Evolutionary conservation across 2,113 vertebrate genomes (phyloP), one percentile per base, ranked within the genome.

Genomic region (Promerops cafer): DNA sequence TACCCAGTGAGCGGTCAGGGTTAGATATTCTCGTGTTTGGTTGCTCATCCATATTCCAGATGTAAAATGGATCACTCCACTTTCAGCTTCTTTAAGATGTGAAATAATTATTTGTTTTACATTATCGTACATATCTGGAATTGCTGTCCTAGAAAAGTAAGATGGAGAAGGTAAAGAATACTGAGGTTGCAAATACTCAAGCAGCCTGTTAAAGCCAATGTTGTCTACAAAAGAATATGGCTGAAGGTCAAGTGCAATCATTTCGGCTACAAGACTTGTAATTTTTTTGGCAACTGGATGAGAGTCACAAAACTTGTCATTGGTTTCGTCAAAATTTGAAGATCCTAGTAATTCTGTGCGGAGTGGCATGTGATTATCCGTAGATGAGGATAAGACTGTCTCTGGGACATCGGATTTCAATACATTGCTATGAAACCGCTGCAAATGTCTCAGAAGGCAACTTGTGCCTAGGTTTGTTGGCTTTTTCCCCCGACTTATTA

Each of bases 211-310:
- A 89, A 99, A 98, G 96, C 99, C 99, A 93, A 99, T 91, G 44
- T 98, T 99, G 98, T 99, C 99, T 92, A 99, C 99, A 95, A 99
- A 93, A 66, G 99, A 98, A 96, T 99, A 99, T 95, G 99, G 99
- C 98, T 99, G 99, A 94, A 99, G 99, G 97, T 99, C 99, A 97
- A 99, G 98, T 98, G 99, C 99, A 97, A 99, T 99, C 99, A 99
- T 99, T 98, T 99, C 99, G 3, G 99, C 99, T 53, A 99, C 96
- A 93, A 99, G 99, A 98, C 98, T 99, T 79, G 99, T 99, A 91
- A 99, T 99, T 98, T 99, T 99, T 99, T 99, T 99, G 98, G 99
- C 99, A 98, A 99, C 98, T 82, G 99, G 99, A 97, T 99, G 99
- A 97, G 98, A 98, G 91, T 99, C 98, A 82, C 98, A 98, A 78